A percentile compares a stretch with the other conserved stretches of the same genome.
Evolutionary conservation across 30 jellyfish, hydroid and myxozoan genomes (phyloP).

Genomic region (Haliclystus octoradiatus): DNA sequence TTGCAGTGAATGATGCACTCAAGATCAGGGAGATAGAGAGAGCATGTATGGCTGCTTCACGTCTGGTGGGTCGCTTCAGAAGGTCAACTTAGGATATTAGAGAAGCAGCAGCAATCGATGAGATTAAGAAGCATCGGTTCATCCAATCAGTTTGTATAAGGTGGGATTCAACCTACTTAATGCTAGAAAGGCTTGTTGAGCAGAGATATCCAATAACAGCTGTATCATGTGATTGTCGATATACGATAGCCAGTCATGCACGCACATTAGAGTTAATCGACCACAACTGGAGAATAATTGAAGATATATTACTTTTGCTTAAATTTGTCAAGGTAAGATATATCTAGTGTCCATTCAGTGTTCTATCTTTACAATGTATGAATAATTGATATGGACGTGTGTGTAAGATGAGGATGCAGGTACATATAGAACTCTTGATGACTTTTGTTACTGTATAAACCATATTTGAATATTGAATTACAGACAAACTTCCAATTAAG

Average conservation of each 20-base stretch:
- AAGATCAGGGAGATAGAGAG: constrained; percentile 18
- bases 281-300: background rate
- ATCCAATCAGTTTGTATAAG: constrained; percentile 25
- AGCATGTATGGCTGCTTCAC: background rate
- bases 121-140: constrained; percentile 25
- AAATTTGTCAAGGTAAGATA: background rate
- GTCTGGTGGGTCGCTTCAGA: constrained; percentile 10
- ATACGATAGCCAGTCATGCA: background rate
- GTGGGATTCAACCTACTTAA: constrained; percentile 38
- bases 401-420: no score
- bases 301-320: background rate
- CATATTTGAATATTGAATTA: no score
- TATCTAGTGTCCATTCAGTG: no score
- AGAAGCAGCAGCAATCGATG: no score
- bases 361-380: no score
- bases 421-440: no score
- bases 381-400: no score
- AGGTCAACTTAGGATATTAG: constrained; percentile 15
- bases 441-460: no score
- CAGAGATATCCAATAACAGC: constrained; percentile 11
- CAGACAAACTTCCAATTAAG: no score
- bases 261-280: background rate
- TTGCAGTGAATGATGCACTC: constrained; percentile 36
- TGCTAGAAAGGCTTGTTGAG: constrained; percentile 22
- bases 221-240: background rate